A percentile compares a stretch with the other conserved stretches of the same genome.
Conservation (phyloP, 1,140 invertebrate species). For the Eumaeus atala region DNA sequence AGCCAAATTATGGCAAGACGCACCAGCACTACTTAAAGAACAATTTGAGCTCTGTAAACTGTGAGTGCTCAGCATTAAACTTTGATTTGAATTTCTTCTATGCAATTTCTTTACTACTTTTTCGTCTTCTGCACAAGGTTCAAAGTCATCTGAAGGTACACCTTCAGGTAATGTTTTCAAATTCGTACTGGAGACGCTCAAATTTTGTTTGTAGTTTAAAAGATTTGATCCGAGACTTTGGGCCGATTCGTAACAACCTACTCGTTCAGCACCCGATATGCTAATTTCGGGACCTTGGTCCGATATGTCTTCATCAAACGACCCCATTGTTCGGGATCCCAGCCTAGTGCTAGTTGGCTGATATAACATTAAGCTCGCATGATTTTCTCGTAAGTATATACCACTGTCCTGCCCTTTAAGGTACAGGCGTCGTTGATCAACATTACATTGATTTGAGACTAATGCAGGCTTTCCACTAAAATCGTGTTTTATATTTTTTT, state of each 20-base stretch:
- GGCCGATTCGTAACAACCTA: conserved; percentile 32
- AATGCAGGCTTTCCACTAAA: conserved; percentile 49
- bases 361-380: conserved; percentile 66
- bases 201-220: conserved; percentile 66
- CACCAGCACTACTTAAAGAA: conserved; percentile 62
- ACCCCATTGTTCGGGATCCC: conserved; percentile 62
- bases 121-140: conserved; percentile 59
- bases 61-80: conserved; percentile 81
- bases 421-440: conserved; percentile 55
- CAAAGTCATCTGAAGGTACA: conserved; percentile 79
- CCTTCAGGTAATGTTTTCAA: conserved; percentile 80
- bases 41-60: conserved; percentile 68
- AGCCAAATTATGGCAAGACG: conserved; percentile 62
- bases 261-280: conserved; percentile 40
- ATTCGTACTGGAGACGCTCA: conserved; percentile 76
- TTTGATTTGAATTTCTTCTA: conserved; percentile 90
- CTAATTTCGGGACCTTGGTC: conserved; percentile 58
- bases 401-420: conserved; percentile 71
- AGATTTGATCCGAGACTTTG: conserved; percentile 64
- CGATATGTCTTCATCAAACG: conserved; percentile 68
- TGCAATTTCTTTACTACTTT: conserved; percentile 73
- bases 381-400: conserved; percentile 68
- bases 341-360: conserved; percentile 56
- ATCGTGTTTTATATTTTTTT: conserved; percentile 56
- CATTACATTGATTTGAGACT: conserved; percentile 44